phyloP scores from a whole-genome alignment of 2,797 vertebrate genomes.

The Gobio occitaniae region DNA sequence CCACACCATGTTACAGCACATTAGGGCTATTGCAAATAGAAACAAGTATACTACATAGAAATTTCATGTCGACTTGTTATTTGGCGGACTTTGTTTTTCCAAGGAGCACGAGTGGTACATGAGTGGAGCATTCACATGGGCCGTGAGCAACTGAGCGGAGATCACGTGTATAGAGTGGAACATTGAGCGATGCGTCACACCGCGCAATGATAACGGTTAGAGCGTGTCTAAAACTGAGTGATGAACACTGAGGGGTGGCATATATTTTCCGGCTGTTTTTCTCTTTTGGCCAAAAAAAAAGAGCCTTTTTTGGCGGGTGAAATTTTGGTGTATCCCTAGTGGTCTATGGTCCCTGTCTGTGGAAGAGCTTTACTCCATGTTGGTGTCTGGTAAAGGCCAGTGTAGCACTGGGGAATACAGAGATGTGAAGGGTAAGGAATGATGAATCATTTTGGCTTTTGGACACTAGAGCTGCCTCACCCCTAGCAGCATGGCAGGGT shows the following conservation, averaged over 20 bases:
- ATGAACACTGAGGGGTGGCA: too few relatives aligned
- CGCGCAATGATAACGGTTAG: neutral
- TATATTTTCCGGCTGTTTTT: too few relatives aligned
- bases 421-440: slow-evolving; percentile 36
- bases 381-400: slow-evolving; percentile 21
- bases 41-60: neutral
- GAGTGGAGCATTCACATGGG: too few relatives aligned
- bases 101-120: too few relatives aligned
- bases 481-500: slow-evolving; percentile 39
- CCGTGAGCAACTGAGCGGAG: too few relatives aligned
- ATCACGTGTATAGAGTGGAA: neutral
- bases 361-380: slow-evolving; percentile 2
- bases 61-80: neutral
- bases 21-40: too few relatives aligned
- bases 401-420: slow-evolving; percentile 6
- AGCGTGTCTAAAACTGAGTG: neutral
- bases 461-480: slow-evolving; percentile 40
- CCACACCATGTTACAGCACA: too few relatives aligned
- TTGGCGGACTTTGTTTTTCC: neutral
- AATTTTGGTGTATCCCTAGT: neutral
- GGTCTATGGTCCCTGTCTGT: slow-evolving; percentile 12
- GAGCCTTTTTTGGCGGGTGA: neutral
- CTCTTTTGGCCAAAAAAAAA: neutral
- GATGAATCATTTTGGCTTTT: slow-evolving; percentile 39
- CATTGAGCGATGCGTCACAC: neutral